Base-by-base conservation (phyloP, 2,113 vertebrate species). In the Salvator merianae region DNA sequence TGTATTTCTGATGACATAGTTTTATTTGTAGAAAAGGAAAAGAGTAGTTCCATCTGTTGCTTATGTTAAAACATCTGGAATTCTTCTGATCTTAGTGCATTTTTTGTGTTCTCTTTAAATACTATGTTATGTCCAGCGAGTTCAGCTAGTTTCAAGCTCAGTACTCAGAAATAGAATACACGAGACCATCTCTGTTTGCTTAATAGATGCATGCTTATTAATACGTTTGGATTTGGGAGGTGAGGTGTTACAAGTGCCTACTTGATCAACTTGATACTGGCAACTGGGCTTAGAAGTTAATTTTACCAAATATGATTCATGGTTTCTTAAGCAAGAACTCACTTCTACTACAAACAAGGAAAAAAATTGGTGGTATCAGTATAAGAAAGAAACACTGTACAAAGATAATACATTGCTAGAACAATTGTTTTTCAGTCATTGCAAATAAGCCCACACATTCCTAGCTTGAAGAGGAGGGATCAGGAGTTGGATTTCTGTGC, bases 31-130 rank as follows among this genome's bases (percentile, higher is more conserved):
- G 50, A 59, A 78, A 84, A 24, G 43, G 34, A 55, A 68, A 55
- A 84, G 65, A 84, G 34, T 26, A 84, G 26, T 7, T 70, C 32
- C 66, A 78, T 78, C 83, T 84, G 66, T 84, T 78, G 65, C 75
- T 78, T 83, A 75, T 22, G 32, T 84, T 84, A 43, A 78, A 59
- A 62, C 83, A 84, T 79, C 75, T 84, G 83, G 20, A 78, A 34
- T 84, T 84, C 12, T 63, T 43, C 28, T 47, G 83, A 71, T 40
- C 16, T 40, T 6, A 70, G 65, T 84, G 47, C 53, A 75, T 59
- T 36, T 53, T 77, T 66, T 77, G 5, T 83, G n/a, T 66, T 22
- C 50, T 38, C 10, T 8, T 36, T 59, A 53, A 36, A 40, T 59
- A 72, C 40, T 43, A 53, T 18, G 40, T 28, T 68, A 69, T 38